A percentile compares a stretch with the other conserved stretches of the same genome.
These are phyloP conservation scores for Capra hircus DNA, from an alignment of 2,113 vertebrate genomes.

Conservation along the genomic window DNA sequence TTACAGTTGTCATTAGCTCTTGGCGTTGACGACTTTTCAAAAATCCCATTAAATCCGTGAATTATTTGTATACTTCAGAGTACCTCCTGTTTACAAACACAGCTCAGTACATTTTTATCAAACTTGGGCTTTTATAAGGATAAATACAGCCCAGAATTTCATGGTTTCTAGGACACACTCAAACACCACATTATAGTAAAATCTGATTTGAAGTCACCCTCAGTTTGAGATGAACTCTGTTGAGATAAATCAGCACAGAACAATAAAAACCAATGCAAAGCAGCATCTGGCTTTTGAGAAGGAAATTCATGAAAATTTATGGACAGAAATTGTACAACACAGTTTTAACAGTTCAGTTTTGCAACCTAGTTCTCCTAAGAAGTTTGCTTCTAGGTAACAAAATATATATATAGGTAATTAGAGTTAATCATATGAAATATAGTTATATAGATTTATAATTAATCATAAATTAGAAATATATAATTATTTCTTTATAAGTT, in stretches of 20 bases:
- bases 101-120: background rate
- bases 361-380: background rate
- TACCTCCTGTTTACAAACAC: background rate
- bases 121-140: background rate
- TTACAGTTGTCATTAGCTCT: background rate
- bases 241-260: background rate
- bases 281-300: background rate
- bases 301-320: background rate
- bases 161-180: background rate
- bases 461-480: background rate
- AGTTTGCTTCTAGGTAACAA: conserved; percentile 5
- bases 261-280: background rate
- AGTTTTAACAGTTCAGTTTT: background rate
- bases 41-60: background rate
- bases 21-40: background rate
- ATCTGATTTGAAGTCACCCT: background rate
- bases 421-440: background rate
- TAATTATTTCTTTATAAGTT: background rate
- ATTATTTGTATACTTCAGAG: background rate
- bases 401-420: background rate
- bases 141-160: background rate
- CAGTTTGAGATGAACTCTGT: background rate
- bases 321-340: background rate
- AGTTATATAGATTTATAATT: background rate
- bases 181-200: background rate